These are phyloP conservation scores for Rhagium mordax DNA, from an alignment of 2,888 invertebrate species.

Conservation along the genomic window DNA sequence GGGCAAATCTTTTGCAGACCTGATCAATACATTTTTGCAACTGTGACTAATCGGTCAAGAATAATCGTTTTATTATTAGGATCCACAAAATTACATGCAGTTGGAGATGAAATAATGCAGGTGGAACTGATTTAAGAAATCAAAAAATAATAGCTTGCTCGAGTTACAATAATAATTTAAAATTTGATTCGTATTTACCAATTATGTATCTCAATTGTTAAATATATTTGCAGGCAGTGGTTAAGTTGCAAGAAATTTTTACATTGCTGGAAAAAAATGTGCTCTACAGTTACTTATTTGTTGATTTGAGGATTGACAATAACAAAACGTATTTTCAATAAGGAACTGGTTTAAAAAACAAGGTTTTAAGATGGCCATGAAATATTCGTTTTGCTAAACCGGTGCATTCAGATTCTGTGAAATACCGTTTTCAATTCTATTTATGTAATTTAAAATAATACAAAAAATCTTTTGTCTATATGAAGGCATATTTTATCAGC, in stretches of 20 bases:
- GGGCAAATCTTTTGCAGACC: conserved; percentile 12
- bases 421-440: neutral
- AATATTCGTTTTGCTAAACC: neutral
- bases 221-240: no score
- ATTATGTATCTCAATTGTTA: no score
- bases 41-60: conserved; percentile 23
- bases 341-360: neutral
- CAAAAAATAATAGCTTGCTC: no score
- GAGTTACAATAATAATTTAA: no score
- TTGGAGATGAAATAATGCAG: no score
- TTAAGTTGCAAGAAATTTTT: no score
- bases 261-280: neutral
- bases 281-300: neutral
- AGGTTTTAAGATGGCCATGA: neutral
- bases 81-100: neutral
- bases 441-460: no score
- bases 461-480: no score
- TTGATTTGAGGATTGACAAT: neutral
- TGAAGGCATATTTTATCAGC: no score
- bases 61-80: conserved; percentile 6
- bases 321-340: neutral
- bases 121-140: no score
- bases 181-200: no score
- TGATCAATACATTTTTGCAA: conserved; percentile 29
- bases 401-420: neutral